These are phyloP conservation scores for Myiotriccus ornatus DNA, from an alignment of 2,797 vertebrate genomes.

Conservation along the genomic window DNA sequence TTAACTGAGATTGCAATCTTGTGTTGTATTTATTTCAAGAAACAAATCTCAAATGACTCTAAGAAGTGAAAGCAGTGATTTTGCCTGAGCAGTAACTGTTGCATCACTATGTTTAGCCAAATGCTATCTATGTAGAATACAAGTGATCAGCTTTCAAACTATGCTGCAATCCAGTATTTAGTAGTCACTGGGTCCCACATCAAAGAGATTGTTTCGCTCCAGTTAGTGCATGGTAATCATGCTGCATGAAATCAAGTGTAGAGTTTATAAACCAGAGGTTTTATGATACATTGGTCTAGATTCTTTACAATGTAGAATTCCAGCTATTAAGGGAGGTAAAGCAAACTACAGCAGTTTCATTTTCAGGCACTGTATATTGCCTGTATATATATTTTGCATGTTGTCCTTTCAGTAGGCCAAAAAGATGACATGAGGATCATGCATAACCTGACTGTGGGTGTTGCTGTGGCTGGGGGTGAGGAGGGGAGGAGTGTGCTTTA, in stretches of 20 bases:
- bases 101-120: slow-evolving; percentile 65
- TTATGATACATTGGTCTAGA: background rate
- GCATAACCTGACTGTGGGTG: background rate
- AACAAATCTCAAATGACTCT: slow-evolving; percentile 68
- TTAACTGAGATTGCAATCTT: slow-evolving; percentile 61
- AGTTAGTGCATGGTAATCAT: background rate
- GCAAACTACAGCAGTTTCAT: background rate
- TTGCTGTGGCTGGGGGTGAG: background rate
- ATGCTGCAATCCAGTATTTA: slow-evolving; percentile 59
- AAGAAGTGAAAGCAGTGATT: slow-evolving; percentile 65
- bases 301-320: background rate
- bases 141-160: slow-evolving; percentile 63
- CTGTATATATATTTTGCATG: background rate
- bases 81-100: slow-evolving; percentile 66
- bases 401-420: background rate
- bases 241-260: background rate
- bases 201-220: slow-evolving; percentile 57
- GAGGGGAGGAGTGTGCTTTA: background rate
- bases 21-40: slow-evolving; percentile 66
- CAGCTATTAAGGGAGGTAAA: background rate
- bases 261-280: background rate
- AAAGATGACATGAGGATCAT: background rate
- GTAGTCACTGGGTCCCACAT: slow-evolving; percentile 56
- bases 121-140: slow-evolving; percentile 51
- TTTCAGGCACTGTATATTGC: background rate